Conservation (phyloP, 2,797 vertebrate species). For the Danio kyathit region DNA sequence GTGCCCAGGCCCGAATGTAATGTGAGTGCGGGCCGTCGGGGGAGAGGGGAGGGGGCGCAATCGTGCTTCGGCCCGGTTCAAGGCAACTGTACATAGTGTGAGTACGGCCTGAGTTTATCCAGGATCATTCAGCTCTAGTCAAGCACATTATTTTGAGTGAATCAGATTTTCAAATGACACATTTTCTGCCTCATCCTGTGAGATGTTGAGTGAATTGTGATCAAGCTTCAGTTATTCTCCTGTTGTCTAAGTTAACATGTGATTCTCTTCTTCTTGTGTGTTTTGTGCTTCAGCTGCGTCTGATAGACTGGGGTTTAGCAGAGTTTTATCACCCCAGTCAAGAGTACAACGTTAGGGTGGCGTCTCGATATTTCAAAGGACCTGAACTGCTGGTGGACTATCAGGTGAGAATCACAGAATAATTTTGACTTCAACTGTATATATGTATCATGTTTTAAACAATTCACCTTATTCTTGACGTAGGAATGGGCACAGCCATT, state of each 20-base stretch:
- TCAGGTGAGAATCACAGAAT: conserved; percentile 79
- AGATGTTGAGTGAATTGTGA: not conserved
- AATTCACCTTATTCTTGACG: too few species aligned
- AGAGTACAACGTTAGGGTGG: conserved; percentile 90
- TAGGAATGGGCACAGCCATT: too few species aligned
- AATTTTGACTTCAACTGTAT: too few species aligned
- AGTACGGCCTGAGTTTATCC: too few species aligned
- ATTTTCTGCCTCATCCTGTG: not conserved
- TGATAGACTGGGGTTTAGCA: conserved; percentile 89
- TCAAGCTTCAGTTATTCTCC: not conserved
- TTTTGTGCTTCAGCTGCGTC: conserved; percentile 76
- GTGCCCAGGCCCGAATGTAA: too few species aligned
- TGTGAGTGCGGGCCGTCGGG: too few species aligned
- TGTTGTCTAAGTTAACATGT: not conserved
- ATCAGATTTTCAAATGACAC: not conserved
- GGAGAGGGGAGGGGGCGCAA: too few species aligned
- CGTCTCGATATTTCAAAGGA: conserved; percentile 90
- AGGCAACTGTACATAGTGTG: too few species aligned
- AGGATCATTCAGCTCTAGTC: not conserved
- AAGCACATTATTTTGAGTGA: not conserved
- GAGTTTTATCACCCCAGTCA: conserved; percentile 90
- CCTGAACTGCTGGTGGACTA: conserved; percentile 90
- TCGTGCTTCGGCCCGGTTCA: too few species aligned
- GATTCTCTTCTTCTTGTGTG: not conserved
- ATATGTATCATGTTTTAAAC: too few species aligned